Percentiles rank a stretch among this genome's conserved stretches.
Conservation (phyloP, 2,888 invertebrate species). For the Andrena bucephala region DNA sequence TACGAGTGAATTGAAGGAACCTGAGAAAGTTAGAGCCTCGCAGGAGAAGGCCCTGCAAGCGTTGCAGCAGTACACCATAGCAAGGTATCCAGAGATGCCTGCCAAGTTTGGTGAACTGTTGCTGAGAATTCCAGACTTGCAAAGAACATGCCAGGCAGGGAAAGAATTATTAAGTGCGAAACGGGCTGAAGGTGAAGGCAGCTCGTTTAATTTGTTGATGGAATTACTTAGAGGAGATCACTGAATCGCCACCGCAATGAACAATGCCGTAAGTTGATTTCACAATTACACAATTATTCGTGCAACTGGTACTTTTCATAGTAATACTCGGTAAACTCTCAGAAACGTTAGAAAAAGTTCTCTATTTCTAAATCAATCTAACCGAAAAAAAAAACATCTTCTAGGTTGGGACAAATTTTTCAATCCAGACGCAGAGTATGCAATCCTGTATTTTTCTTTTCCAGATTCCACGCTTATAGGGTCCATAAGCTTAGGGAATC, state of each 20-base stretch:
- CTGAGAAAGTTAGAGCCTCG: slow-evolving; percentile 96
- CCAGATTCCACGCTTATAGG: slow-evolving; percentile 81
- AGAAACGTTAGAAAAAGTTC: no score
- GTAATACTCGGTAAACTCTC: no score
- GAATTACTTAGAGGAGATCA: slow-evolving; percentile 97
- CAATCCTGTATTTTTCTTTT: slow-evolving; percentile 54
- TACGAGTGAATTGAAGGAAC: slow-evolving; percentile 95
- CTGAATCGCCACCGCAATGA: slow-evolving; percentile 85
- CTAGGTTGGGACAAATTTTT: not conserved
- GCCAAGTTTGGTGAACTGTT: slow-evolving; percentile 98
- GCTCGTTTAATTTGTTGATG: slow-evolving; percentile 97
- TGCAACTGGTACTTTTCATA: no score
- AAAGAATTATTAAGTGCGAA: slow-evolving; percentile 96
- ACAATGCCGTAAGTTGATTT: slow-evolving; percentile 66
- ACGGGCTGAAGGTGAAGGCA: slow-evolving; percentile 92
- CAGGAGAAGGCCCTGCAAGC: slow-evolving; percentile 98
- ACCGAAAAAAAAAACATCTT: not conserved
- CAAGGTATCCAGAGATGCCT: slow-evolving; percentile 96
- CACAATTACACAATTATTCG: not conserved
- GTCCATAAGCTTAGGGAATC: slow-evolving; percentile 81
- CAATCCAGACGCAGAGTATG: not conserved
- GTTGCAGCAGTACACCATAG: slow-evolving; percentile 95
- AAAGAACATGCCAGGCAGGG: slow-evolving; percentile 97
- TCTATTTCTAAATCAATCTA: not conserved
- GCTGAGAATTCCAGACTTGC: slow-evolving; percentile 96